Conservation (phyloP, 2,888 invertebrate species). For the Leptopilina syphax region DNA sequence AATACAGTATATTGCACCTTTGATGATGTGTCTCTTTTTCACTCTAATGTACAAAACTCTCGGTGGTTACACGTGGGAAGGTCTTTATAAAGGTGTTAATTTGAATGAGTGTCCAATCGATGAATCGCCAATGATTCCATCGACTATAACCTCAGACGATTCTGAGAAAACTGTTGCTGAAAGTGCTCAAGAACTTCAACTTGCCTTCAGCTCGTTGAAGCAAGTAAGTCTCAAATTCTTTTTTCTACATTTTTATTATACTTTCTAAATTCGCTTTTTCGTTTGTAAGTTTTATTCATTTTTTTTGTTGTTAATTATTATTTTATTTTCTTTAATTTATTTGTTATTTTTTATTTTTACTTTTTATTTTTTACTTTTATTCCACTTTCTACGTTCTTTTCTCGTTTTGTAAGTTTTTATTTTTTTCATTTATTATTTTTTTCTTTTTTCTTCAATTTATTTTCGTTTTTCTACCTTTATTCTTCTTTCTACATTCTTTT, state of each 20-base stretch:
- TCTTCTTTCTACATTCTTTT: too few species aligned
- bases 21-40: conserved; percentile 90
- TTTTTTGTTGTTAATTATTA: not conserved
- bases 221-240: conserved; percentile 79
- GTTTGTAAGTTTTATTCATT: not conserved
- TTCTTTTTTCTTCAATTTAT: too few species aligned
- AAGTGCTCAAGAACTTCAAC: conserved; percentile 86
- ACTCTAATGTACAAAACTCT: conserved; percentile 96
- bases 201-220: conserved; percentile 89
- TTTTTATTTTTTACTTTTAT: too few species aligned
- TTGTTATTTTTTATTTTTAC: too few species aligned
- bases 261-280: not conserved
- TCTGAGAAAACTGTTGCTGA: conserved; percentile 79
- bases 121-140: conserved; percentile 60
- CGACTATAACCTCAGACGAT: conserved; percentile 57
- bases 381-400: too few species aligned
- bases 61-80: conserved; percentile 86
- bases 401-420: too few species aligned
- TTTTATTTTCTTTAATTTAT: not conserved
- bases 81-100: conserved; percentile 77
- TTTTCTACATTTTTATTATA: not conserved
- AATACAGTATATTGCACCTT: conserved; percentile 94
- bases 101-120: conserved; percentile 76
- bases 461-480: too few species aligned
- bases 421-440: too few species aligned